These are phyloP conservation scores for Tragelaphus eurycerus DNA, from an alignment of 2,797 vertebrate genomes.

Conservation along the genomic window DNA sequence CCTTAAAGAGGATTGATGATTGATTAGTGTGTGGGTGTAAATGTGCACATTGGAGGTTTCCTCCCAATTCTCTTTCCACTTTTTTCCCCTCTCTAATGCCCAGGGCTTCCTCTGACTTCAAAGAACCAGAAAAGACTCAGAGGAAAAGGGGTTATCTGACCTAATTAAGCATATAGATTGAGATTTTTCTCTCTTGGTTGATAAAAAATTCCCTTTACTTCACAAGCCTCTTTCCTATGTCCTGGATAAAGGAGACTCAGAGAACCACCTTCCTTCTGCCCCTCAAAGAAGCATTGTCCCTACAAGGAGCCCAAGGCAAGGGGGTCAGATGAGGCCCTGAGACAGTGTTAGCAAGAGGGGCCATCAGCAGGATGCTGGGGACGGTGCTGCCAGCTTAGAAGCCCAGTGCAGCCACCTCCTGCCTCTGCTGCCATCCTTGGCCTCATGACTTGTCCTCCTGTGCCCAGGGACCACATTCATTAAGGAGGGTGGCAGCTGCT, in stretches of 20 bases:
- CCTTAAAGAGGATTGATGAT: conserved; percentile 46
- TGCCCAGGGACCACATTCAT: not conserved
- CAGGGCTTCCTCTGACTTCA: conserved; percentile 69
- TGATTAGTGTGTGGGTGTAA: conserved; percentile 23
- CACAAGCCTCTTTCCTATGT: conserved; percentile 17
- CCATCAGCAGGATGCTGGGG: not conserved
- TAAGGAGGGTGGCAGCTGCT: not conserved
- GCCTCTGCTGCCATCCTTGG: not conserved
- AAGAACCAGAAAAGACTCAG: conserved; percentile 61
- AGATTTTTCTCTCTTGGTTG: conserved; percentile 60
- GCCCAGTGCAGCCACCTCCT: not conserved
- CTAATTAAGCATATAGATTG: conserved; percentile 73
- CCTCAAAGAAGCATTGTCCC: not conserved
- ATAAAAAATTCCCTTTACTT: conserved; percentile 72
- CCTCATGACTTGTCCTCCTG: conserved; percentile 16
- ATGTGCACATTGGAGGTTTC: conserved; percentile 10
- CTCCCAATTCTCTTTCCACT: conserved; percentile 55
- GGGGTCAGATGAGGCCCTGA: fast-evolving
- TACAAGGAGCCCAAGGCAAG: not conserved
- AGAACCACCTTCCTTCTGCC: not conserved
- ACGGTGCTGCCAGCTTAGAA: not conserved
- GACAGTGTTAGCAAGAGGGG: not conserved
- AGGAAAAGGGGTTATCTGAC: conserved; percentile 73
- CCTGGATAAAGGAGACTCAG: not conserved
- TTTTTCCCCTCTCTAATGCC: conserved; percentile 23